Conservation (phyloP, 2,888 invertebrate species). For the Dicycla oo region DNA sequence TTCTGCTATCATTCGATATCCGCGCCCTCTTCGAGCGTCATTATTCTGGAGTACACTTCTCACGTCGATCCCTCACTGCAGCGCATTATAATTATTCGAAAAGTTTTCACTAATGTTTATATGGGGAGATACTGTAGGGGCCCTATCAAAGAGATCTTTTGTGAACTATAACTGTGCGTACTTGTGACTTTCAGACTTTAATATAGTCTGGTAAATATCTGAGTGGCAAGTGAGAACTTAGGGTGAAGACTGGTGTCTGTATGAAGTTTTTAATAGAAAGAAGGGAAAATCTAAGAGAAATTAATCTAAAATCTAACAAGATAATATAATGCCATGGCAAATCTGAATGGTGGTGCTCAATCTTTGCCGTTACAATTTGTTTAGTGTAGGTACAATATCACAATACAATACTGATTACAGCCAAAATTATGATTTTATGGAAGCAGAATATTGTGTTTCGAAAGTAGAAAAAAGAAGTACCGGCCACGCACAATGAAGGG, state of each 20-base stretch:
- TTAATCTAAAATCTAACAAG: too few relatives aligned
- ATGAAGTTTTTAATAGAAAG: neutral
- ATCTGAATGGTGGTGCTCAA: too few relatives aligned
- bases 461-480: neutral
- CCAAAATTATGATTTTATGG: neutral
- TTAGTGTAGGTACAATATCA: too few relatives aligned
- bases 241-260: neutral
- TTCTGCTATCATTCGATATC: conserved; percentile 26
- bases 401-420: too few relatives aligned
- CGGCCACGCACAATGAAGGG: too few relatives aligned
- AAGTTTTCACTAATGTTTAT: conserved; percentile 85
- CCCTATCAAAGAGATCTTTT: conserved; percentile 79
- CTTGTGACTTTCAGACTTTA: conserved; percentile 54
- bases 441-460: neutral
- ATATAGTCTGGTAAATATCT: conserved; percentile 64
- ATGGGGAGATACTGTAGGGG: conserved; percentile 66
- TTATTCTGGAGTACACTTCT: conserved; percentile 85
- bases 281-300: neutral
- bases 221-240: conserved; percentile 43
- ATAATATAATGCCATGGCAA: neutral
- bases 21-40: conserved; percentile 71
- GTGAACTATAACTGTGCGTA: conserved; percentile 56
- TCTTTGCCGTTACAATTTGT: too few relatives aligned
- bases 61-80: conserved; percentile 73
- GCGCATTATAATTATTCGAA: conserved; percentile 86